Base-by-base conservation (phyloP, 23 tunicate species). In the Clavelina lepadiformis region DNA sequence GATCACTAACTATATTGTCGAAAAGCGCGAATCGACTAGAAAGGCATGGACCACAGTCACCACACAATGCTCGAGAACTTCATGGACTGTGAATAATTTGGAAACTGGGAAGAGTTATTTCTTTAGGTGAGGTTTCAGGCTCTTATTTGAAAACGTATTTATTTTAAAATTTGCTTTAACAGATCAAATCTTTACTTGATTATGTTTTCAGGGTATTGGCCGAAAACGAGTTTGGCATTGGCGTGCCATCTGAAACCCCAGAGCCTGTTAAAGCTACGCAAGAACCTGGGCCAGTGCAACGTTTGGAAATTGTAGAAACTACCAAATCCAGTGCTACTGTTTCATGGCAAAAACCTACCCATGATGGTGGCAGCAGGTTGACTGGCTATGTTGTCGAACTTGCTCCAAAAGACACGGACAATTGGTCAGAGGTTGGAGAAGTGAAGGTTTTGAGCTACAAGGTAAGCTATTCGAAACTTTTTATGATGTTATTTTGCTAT, bases 11-110 rank as follows among this genome's bases (percentile, higher is more conserved):
- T 93, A 85, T 63, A 75, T 93, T 28, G 78, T 93, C 8, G 88
- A 93, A 49, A 93, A 93, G 67, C 73, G 89, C 31, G 98, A 93
- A 76, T 41, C 83, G 22, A 62, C 88, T 13, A 65, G 94, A 31
- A 81, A 81, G 63, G 84, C 98, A 7, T 93, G 88, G 88, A 79
- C 88, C 18, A 79, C 98, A 23, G 77, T 93, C 19, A 75, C 87
- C 7, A 72, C 80, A 0, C 91, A 93, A 32, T 78, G 94, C 54
- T 35, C 84, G 24, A 47, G 93, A 27, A 66, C 77, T 11, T 73
- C 93, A 15, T 83, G 65, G 79, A 83, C 79, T 4, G 80, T 91
- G 1, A 74, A 71, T 34, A 71, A 73, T 25, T 74, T 93, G n/a
- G 81, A 74, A 54, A 74, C 95, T 24, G 98, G 94, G 61, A 70